Conservation (phyloP, 2,113 vertebrate species). For the Anthoscopus minutus region DNA sequence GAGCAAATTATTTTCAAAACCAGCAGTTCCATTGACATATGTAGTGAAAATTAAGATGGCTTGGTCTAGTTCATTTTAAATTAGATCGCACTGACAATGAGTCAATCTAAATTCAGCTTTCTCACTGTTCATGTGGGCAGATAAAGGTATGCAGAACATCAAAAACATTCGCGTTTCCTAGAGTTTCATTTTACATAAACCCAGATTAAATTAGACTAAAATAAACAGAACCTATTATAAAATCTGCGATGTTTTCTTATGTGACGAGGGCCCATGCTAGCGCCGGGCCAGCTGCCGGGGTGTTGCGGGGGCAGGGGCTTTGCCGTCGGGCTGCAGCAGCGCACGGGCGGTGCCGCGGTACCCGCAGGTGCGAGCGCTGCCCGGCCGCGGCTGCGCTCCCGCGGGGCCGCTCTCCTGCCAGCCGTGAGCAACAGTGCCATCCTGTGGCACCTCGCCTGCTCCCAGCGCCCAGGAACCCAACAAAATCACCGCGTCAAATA, state of each 20-base stretch:
- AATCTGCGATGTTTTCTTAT: rapidly evolving
- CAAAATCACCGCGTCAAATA: background rate
- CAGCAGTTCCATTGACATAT: background rate
- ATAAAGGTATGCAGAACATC: background rate
- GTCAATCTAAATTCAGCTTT: background rate
- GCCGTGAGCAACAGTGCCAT: conserved; percentile 70
- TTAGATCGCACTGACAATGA: background rate
- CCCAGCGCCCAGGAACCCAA: background rate
- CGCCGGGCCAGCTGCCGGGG: background rate
- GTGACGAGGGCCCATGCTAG: rapidly evolving
- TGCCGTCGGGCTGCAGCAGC: background rate
- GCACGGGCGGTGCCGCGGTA: background rate
- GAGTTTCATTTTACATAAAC: background rate
- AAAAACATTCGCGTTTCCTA: background rate
- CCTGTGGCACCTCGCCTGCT: conserved; percentile 47
- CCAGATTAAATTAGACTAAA: background rate
- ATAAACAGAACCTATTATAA: background rate
- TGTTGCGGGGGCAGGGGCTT: background rate
- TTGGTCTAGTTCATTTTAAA: background rate
- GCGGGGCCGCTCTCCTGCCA: background rate
- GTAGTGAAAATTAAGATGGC: background rate
- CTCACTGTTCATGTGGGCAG: rapidly evolving
- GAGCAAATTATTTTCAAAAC: background rate
- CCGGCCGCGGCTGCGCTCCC: background rate
- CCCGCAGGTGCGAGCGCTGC: background rate